Evolutionary conservation across 2,113 vertebrate species (phyloP).

Genomic region (Mixornis gularis): DNA sequence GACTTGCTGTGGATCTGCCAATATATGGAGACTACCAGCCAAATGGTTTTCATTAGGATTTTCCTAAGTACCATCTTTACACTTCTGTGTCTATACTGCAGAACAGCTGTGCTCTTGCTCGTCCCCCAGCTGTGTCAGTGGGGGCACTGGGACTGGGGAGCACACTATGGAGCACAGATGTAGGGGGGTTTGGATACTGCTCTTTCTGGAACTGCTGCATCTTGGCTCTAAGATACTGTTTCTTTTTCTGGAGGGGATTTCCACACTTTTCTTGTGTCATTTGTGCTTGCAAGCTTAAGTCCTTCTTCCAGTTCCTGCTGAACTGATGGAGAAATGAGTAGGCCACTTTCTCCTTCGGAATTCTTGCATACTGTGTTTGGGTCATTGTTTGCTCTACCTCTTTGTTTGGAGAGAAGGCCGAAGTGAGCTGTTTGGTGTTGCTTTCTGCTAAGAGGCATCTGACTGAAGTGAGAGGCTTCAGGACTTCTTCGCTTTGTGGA

Average conservation of each 20-base stretch:
- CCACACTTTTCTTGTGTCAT: background rate
- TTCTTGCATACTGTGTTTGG: background rate
- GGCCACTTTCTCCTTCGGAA: background rate
- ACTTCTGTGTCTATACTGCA: background rate
- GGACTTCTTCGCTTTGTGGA: constrained; percentile 12
- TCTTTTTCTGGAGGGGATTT: background rate
- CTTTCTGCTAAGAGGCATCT: constrained; percentile 15
- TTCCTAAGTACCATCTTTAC: background rate
- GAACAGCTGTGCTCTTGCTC: background rate
- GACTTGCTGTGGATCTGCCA: background rate
- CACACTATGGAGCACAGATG: accelerated
- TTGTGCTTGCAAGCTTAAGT: background rate
- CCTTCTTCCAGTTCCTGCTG: background rate
- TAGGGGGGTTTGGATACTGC: background rate
- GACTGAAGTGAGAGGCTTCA: constrained; percentile 5
- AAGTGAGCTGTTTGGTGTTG: background rate
- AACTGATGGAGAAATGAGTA: background rate
- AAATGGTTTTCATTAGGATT: background rate
- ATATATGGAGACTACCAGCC: background rate
- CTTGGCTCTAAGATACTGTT: background rate
- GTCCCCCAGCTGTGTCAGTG: background rate
- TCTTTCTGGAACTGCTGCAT: background rate
- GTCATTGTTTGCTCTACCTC: background rate
- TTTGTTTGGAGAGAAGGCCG: constrained; percentile 10
- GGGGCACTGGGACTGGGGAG: background rate